Conservation (phyloP, 1,140 invertebrate species). For the Ceratosolen solmsi region DNA sequence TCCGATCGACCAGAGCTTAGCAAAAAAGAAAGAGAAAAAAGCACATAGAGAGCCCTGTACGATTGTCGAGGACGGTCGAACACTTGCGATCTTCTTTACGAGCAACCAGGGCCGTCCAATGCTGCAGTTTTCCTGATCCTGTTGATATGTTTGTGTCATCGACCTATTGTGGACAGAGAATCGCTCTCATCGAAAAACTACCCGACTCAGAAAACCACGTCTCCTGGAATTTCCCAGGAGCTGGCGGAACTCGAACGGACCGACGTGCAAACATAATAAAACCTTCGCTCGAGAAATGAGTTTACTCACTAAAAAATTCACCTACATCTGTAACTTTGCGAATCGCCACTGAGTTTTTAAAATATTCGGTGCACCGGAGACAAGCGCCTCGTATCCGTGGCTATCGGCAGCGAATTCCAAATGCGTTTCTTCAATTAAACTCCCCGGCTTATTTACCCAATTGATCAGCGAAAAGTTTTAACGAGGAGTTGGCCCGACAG, state of each 20-base stretch:
- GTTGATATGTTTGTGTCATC: neutral
- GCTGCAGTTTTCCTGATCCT: neutral
- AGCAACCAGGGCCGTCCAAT: neutral
- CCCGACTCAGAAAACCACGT: neutral
- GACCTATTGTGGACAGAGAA: neutral
- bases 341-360: neutral
- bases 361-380: neutral
- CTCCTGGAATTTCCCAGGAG: conserved; percentile 7
- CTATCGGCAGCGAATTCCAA: neutral
- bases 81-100: neutral
- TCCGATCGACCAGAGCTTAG: too few species aligned
- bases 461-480: too few species aligned
- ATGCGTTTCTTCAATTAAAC: neutral
- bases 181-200: neutral
- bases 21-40: too few species aligned
- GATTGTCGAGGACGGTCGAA: neutral
- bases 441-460: conserved; percentile 5
- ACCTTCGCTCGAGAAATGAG: neutral
- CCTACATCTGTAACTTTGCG: neutral
- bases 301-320: neutral
- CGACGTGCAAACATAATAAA: neutral
- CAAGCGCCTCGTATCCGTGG: too few species aligned
- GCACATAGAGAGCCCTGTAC: too few species aligned
- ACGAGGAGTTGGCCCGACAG: too few species aligned
- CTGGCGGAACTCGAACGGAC: neutral